Conservation (phyloP, 2,888 invertebrate species). For the Drosophila fulvimacula region DNA sequence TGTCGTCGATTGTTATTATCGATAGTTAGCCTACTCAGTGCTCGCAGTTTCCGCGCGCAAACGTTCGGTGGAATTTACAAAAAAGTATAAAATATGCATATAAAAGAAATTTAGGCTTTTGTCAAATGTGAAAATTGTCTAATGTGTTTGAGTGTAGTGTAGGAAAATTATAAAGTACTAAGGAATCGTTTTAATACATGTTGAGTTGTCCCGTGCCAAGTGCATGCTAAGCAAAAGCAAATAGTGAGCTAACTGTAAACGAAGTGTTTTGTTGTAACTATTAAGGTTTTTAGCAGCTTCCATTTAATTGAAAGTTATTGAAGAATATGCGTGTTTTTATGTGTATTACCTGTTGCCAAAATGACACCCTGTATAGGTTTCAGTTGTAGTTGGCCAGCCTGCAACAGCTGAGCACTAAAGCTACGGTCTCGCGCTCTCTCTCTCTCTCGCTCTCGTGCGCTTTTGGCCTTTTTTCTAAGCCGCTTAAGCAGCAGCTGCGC, state of each 20-base stretch:
- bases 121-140: too few relatives aligned
- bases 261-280: not conserved
- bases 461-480: constrained; percentile 51
- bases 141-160: not conserved
- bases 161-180: not conserved
- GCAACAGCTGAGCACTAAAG: constrained; percentile 46
- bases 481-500: constrained; percentile 44
- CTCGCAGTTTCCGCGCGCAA: not conserved
- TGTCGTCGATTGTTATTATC: constrained; percentile 1
- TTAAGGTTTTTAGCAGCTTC: too few relatives aligned
- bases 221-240: not conserved
- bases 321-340: not conserved
- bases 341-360: not conserved
- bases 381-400: constrained; percentile 14
- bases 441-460: constrained; percentile 46
- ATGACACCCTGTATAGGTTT: constrained; percentile 24
- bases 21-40: constrained; percentile 5
- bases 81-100: not conserved
- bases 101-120: not conserved
- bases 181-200: not conserved
- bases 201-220: too few relatives aligned
- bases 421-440: constrained; percentile 12
- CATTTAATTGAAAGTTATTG: not conserved
- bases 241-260: not conserved
- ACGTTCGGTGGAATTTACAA: not conserved